Evolutionary conservation across 2,113 vertebrate genomes (phyloP), one percentile per base, ranked within the genome.

Genomic region (Chelonoidis abingdonii): DNA sequence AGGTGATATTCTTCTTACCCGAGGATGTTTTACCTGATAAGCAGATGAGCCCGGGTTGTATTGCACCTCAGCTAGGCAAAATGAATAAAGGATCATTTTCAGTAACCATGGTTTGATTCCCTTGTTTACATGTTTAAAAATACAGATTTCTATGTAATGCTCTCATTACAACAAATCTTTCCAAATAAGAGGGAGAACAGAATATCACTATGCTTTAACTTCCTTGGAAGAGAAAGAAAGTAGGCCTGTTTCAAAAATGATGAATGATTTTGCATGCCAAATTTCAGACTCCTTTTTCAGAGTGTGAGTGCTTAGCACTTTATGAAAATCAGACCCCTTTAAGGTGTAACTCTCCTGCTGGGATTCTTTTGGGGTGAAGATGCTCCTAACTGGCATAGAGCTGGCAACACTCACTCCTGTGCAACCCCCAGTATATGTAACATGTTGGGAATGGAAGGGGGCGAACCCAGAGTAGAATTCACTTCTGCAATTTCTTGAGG

Each of bases 61-160:
- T 56, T 92, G 84, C 69, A 96, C 87, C 89, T 94, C 84, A 93
- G 80, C 98, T 98, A 88, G 44, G 59, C 92, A 82, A 96, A 84
- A 96, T 57, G 94, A 83, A 85, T 41, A 57, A 17, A 86, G n/a
- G 65, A 47, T 56, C 41, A 89, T 52, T 79, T 90, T 95, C 50
- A 91, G 29, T 92, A 29, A 41, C 44, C 72, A 50, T 38, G 19
- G 35, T n/a, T 91, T n/a, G 1, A 10, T 59, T 93, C 62, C 62
- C 16, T 69, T n/a, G 17, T n/a, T 89, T 24, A 76, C 65, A 12
- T 75, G 4, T 54, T 92, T 82, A 86, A 49, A 89, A 93, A 89
- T 27, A 86, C 85, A 56, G 6, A 3, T 86, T n/a, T 10, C 50
- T 82, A 3, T 44, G n/a, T 9, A 25, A 44, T 8, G 24, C 6